Evolutionary conservation across 2,113 vertebrate genomes (phyloP).

Genomic region (Coryphaenoides rupestris): DNA sequence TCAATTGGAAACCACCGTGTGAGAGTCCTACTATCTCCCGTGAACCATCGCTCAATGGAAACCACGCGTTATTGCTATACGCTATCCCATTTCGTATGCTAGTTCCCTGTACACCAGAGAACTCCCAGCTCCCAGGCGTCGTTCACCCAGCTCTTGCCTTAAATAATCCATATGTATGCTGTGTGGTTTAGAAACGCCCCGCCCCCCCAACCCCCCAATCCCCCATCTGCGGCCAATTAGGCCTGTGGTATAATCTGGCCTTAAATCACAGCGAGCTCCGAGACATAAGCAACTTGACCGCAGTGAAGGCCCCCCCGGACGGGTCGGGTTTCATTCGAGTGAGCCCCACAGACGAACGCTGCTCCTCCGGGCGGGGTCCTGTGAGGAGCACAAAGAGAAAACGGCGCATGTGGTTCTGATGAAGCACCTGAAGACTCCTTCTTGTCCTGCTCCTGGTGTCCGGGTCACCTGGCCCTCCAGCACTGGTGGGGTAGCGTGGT

Average conservation of each 20-base stretch:
- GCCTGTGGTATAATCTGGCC: constrained; percentile 40
- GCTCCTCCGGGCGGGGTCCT: constrained; percentile 41
- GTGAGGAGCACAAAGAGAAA: constrained; percentile 7
- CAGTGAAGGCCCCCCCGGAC: constrained; percentile 29
- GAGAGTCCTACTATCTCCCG: too few species aligned
- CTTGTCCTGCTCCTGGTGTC: constrained; percentile 36
- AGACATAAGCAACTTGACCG: constrained; percentile 43
- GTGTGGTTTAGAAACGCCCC: constrained; percentile 46
- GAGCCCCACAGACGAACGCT: constrained; percentile 45
- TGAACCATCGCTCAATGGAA: constrained; percentile 57
- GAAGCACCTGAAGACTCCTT: constrained; percentile 57
- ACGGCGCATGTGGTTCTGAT: constrained; percentile 25
- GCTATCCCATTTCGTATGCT: constrained; percentile 43
- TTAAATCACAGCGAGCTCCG: constrained; percentile 57
- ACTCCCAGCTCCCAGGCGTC: constrained; percentile 46
- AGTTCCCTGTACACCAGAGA: constrained; percentile 49
- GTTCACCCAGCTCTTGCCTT: constrained; percentile 45
- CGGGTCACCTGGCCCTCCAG: constrained; percentile 30
- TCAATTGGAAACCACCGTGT: too few species aligned
- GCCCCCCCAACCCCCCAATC: too few species aligned
- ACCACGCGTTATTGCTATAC: constrained; percentile 38
- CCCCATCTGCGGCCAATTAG: constrained; percentile 64
- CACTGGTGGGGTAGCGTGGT: constrained; percentile 56
- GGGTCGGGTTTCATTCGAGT: constrained; percentile 59
- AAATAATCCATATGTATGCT: constrained; percentile 58